Base-by-base conservation (phyloP, 35 echinoderm and acorn worm species). In the Apostichopus japonicus region DNA sequence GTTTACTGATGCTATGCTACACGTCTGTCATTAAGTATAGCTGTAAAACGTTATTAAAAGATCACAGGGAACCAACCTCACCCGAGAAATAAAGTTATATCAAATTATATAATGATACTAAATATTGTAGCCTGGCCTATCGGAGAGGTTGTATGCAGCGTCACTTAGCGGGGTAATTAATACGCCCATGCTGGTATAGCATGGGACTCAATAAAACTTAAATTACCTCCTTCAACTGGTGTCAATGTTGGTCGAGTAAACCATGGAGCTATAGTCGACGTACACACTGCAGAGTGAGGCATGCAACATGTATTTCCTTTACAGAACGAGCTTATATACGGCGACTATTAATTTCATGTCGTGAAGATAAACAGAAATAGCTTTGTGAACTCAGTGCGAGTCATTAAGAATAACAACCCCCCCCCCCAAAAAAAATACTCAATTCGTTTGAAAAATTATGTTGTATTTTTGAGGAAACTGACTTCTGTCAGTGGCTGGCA, bases 161-260 rank as follows among this genome's bases (percentile, higher is more conserved):
- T 75, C 71, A 75, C 71, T 75, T 75, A 75, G 14, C 71, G 71
- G 16, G 71, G 21, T 75, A 75, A 75, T 75, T 75, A 75, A 75
- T 75, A 75, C 71, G 71, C 71, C 71, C 71, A 14, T 75, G 71
- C 71, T 75, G 71, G 71, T 75, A 23, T 75, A 75, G 17, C 21
- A 75, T 75, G 71, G 71, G 71, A 19, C 22, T 75, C 71, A 19
- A 75, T 75, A 75, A 75, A 75, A 15, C 22, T n/a, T 75, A 19
- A 75, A 75, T 75, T 75, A 75, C 71, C 71, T 19, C 71, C 71
- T n/a, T 75, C 71, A 75, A 75, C 15, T 75, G 71, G 71, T 75
- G 21, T 75, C 71, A 75, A 75, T 75, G 71, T 61, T 61, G 57
- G 57, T 75, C 71, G 19, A 67, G 63, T 67, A 4, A 44, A 44